Conservation (phyloP, 2,113 vertebrate genomes). For the Pitta sordida region DNA sequence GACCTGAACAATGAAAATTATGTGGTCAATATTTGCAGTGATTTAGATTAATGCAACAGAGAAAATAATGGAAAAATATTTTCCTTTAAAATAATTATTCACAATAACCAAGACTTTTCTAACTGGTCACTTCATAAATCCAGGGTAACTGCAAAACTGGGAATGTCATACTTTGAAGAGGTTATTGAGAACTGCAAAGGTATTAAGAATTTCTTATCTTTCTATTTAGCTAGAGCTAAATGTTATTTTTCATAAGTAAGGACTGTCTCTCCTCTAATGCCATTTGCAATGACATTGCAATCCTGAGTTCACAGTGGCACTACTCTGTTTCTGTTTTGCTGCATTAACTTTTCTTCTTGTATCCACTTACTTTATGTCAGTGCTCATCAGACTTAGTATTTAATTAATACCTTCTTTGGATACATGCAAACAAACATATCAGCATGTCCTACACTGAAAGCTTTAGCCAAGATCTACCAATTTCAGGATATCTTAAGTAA, state of each 20-base stretch:
- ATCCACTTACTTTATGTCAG: neutral
- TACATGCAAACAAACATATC: neutral
- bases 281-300: neutral
- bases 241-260: rapidly evolving
- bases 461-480: neutral
- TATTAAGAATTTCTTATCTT: neutral
- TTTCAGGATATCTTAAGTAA: neutral
- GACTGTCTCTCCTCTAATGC: neutral
- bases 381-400: neutral
- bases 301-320: neutral
- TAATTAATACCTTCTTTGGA: neutral
- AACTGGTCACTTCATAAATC: neutral
- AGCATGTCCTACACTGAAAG: neutral
- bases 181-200: neutral
- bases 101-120: neutral
- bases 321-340: neutral
- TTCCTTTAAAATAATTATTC: neutral
- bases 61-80: neutral
- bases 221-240: neutral
- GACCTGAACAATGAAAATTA: neutral
- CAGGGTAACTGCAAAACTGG: neutral
- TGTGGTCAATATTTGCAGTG: neutral
- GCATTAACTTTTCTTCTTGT: neutral
- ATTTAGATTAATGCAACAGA: neutral
- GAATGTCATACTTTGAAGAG: neutral